These are phyloP conservation scores for Anguilla marmorata DNA, from an alignment of 2,797 vertebrate genomes.

Conservation along the genomic window DNA sequence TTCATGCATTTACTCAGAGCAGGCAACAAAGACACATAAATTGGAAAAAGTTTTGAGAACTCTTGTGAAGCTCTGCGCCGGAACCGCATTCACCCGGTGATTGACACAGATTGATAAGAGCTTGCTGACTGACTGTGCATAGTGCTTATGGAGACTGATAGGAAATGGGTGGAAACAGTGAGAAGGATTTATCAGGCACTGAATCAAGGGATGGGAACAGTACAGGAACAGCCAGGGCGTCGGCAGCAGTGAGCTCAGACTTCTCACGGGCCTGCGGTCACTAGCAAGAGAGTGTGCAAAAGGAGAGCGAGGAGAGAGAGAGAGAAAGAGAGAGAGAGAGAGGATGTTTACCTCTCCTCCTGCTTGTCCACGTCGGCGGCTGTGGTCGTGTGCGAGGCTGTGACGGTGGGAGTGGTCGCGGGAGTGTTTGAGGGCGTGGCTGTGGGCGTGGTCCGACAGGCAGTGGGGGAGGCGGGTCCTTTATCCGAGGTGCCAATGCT, in stretches of 20 bases:
- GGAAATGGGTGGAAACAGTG: constrained; percentile 53
- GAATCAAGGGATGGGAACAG: constrained; percentile 44
- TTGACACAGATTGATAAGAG: not conserved
- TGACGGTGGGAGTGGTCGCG: constrained; percentile 29
- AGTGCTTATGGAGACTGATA: constrained; percentile 25
- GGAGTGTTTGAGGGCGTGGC: constrained; percentile 11
- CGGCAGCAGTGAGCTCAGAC: constrained; percentile 21
- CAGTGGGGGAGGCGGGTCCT: constrained; percentile 49
- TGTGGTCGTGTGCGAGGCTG: constrained; percentile 26
- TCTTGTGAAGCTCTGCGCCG: not conserved
- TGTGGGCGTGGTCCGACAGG: constrained; percentile 38
- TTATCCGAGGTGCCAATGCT: constrained; percentile 66
- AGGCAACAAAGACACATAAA: constrained; percentile 34
- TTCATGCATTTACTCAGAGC: constrained; percentile 69
- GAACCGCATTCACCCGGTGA: not conserved
- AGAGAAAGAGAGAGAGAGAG: not conserved
- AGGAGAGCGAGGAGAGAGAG: not conserved
- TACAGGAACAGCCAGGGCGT: constrained; percentile 45
- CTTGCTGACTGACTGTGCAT: not conserved
- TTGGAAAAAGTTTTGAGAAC: constrained; percentile 4
- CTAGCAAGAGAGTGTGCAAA: not conserved
- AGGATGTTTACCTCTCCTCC: constrained; percentile 74
- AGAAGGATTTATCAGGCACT: constrained; percentile 54
- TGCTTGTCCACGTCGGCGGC: constrained; percentile 65
- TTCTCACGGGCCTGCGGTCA: constrained; percentile 33